phyloP scores from a whole-genome alignment of 1,140 invertebrate species.

The Dendroctonus ponderosae region DNA sequence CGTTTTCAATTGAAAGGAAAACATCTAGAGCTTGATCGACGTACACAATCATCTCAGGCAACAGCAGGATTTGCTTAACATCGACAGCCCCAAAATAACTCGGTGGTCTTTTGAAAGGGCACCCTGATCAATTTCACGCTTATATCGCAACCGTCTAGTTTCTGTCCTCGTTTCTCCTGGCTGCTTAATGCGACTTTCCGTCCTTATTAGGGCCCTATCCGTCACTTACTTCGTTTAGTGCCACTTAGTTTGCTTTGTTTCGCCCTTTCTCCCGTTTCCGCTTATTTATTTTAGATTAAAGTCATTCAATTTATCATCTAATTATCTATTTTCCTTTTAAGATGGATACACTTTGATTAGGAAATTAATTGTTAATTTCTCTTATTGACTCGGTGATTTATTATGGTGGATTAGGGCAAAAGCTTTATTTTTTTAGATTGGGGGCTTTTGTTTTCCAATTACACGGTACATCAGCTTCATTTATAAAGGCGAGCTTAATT shows the following conservation, averaged over 20 bases:
- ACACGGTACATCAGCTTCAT: not conserved
- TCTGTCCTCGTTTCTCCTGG: slow-evolving; percentile 32
- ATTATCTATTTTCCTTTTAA: slow-evolving; percentile 45
- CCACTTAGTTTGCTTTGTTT: slow-evolving; percentile 47
- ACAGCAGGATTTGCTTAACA: slow-evolving; percentile 45
- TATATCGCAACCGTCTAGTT: slow-evolving; percentile 43
- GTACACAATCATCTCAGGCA: slow-evolving; percentile 37
- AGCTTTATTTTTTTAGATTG: slow-evolving; percentile 7
- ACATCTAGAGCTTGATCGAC: slow-evolving; percentile 36
- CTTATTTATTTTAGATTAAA: slow-evolving; percentile 49
- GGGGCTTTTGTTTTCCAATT: slow-evolving; percentile 5
- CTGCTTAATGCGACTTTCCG: slow-evolving; percentile 6
- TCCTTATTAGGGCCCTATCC: slow-evolving; percentile 42
- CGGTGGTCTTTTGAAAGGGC: slow-evolving; percentile 41
- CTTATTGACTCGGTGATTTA: slow-evolving; percentile 25
- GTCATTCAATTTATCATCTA: slow-evolving; percentile 49
- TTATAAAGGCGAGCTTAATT: too few species aligned
- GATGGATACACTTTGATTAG: slow-evolving; percentile 25
- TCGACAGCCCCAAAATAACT: slow-evolving; percentile 43
- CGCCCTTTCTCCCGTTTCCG: slow-evolving; percentile 44
- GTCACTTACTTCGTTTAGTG: slow-evolving; percentile 50
- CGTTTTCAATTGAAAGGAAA: slow-evolving; percentile 31
- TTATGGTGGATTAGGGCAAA: slow-evolving; percentile 8
- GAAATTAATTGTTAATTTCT: slow-evolving; percentile 25
- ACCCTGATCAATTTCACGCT: slow-evolving; percentile 49